Base-by-base conservation (phyloP, 2,113 vertebrate genomes). In the Brachyhypopomus occidentalis region DNA sequence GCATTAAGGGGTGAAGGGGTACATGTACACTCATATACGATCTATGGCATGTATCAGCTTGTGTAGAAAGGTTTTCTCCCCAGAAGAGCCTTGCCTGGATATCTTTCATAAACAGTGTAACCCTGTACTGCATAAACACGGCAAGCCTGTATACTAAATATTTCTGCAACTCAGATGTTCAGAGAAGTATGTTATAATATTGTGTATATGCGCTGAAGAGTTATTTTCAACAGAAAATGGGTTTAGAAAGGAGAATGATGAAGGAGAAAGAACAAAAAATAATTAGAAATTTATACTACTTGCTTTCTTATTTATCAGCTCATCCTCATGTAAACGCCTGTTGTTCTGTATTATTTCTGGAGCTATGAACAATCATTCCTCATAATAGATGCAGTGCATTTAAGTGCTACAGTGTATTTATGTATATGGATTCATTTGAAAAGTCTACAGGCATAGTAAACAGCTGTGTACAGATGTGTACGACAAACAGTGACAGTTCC, bases 31-130 rank as follows among this genome's bases (percentile, higher is more conserved):
- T 92, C 87, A 90, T 88, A 91, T 88, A 85, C 88, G 93, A 91
- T 94, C 91, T 90, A 85, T 89, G 87, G 90, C 87, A 90, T 88
- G 89, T 92, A 92, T 92, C 91, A 90, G 92, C 90, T 88, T 88
- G 88, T 91, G 92, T 88, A 89, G 89, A 92, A 90, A 86, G 84
- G 87, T 89, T 91, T 88, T 90, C 86, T 88, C 87, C 86, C 86
- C 88, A 87, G 80, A 89, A 86, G 86, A 84, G 87, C 85, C 86
- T 90, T 84, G 87, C 88, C 91, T 90, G 91, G 90, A 89, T 90
- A 92, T 94, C 92, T 92, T 84, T 92, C 86, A 90, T 91, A 92
- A 93, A 92, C 92, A 94, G 88, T 92, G 91, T 92, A 93, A 93
- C 90, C 90, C 86, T 85, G 92, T 89, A 92, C 91, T 91, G 89